Conservation (phyloP, 1,140 invertebrate genomes). For the Atta cephalotes region DNA sequence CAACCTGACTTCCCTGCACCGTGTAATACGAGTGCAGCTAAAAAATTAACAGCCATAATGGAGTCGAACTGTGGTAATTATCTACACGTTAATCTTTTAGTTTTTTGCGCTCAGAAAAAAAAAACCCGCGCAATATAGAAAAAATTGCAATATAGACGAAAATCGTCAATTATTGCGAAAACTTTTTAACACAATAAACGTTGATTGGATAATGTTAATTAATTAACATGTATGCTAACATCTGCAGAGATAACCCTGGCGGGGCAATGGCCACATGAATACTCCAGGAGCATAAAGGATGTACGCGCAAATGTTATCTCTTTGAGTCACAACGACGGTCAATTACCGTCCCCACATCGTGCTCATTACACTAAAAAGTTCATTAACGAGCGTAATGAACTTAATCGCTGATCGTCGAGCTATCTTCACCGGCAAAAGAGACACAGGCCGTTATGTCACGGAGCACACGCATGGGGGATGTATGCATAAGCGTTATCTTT, state of each 20-base stretch:
- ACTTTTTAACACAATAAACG: constrained; percentile 8
- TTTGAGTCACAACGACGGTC: constrained; percentile 51
- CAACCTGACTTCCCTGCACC: background rate
- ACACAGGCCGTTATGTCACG: constrained; percentile 24
- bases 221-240: constrained; percentile 29
- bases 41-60: constrained; percentile 45
- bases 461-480: constrained; percentile 3
- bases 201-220: constrained; percentile 14
- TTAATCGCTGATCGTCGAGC: constrained; percentile 72
- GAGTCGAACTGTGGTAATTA: constrained; percentile 35
- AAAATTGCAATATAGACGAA: background rate
- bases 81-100: constrained; percentile 35
- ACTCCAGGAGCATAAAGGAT: constrained; percentile 33
- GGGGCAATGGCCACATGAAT: background rate
- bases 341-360: constrained; percentile 49
- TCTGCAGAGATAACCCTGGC: background rate
- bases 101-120: constrained; percentile 3
- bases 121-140: background rate
- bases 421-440: constrained; percentile 41
- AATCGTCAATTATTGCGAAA: background rate
- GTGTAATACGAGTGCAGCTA: background rate
- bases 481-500: constrained; percentile 41
- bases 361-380: constrained; percentile 63
- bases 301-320: constrained; percentile 55
- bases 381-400: constrained; percentile 60